Evolutionary conservation across 2,797 vertebrate species (phyloP), one percentile per base, ranked within the genome.

Genomic region (Clarias platycephalus): DNA sequence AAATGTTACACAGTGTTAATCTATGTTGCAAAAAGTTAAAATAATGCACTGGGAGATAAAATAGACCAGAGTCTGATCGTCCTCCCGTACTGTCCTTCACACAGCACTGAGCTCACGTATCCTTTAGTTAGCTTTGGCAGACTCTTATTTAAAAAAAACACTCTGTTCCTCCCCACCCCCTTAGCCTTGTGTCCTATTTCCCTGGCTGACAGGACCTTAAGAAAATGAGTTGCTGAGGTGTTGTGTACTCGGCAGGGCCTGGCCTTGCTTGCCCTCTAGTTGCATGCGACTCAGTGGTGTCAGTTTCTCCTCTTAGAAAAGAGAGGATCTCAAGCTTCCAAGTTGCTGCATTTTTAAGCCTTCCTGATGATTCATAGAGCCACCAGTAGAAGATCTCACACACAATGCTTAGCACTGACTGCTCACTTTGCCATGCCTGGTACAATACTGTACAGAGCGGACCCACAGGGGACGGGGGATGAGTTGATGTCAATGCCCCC

Each of bases 401-500:
- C 88, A 53, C 13, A 49, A 84, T 5, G 88, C 26, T 81, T 80
- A 60, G 70, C 18, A 31, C n/a, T 34, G 67, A 49, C 57, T 44
- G 10, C 37, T 85, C 58, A 83, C 66, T 80, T 70, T 55, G 60
- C 80, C 78, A 12, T 83, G 80, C 18, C 53, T 82, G 55, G 78
- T 79, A 85, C 58, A 28, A 37, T 91, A 91, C 89, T 89, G 91
- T 90, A 91, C 71, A 7, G 88, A 84, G 58, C 87, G 81, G 88
- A 88, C 87, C 89, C 88, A 53, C 5, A 87, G 83, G 74, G 89
- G 83, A 84, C 87, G 90, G 91, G 83, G 93, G 91, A 92, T 87
- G 86, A 91, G 92, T 92, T 88, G 86, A 85, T 92, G 92, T 94
- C 91, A 93, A 88, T 94, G 93, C 92, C 91, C 90, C 93, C 88